Evolutionary conservation across 1,140 invertebrate genomes (phyloP), one percentile per base, ranked within the genome.

Genomic region (Andricus grossulariae): DNA sequence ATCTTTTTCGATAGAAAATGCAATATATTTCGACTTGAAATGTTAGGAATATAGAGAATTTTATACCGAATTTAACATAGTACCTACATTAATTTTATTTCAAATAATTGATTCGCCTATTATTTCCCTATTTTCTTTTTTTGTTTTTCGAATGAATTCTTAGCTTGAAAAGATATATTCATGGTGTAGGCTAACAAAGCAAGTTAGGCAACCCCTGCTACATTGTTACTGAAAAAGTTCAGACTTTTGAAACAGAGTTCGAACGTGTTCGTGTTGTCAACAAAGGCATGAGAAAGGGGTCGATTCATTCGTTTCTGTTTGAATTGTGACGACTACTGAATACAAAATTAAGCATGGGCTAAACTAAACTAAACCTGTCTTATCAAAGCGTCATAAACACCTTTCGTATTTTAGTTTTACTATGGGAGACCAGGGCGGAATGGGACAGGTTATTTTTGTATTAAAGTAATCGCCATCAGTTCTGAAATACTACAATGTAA

Each of bases 181-280:
- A 82, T 11, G 39, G 80, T 79, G 51, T 70, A 73, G 18, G 54
- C 52, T 71, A 72, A 73, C 71, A 70, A 74, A 77, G 71, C 54
- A 73, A 80, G 76, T 80, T 78, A 70, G 74, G 71, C 25, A 66
- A 66, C 25, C 60, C 39, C 32, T 39, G 81, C 76, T 77, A 80
- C 82, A 71, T 86, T 83, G 82, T 86, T 87, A 83, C 82, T 49
- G 73, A 76, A 82, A 85, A 82, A 85, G 81, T 76, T 80, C 55
- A 52, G 78, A 79, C 84, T 80, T 76, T 60, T 25, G 79, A 76
- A 80, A 32, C 15, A 78, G 72, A 72, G 72, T 76, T 73, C 75
- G 75, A 79, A 90, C 89, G 89, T 91, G 89, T 81, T 83, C 74
- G 86, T 73, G 79, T 89, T 90, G 85, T 88, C 88, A 90, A 91